phyloP scores from a whole-genome alignment of 2,888 invertebrate genomes.

The Pollenia labialis region DNA sequence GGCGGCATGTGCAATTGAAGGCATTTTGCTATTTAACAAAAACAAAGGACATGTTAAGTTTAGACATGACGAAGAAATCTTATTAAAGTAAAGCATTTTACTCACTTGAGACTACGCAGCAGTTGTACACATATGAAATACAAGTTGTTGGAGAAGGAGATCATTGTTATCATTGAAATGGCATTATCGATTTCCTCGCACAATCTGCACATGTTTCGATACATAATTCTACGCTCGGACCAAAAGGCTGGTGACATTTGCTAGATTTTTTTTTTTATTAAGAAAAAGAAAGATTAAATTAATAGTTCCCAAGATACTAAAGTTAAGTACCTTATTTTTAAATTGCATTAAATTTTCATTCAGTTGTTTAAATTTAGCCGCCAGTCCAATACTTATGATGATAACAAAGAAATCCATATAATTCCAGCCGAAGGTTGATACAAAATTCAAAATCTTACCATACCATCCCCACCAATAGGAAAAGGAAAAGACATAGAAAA shows the following conservation, averaged over 20 bases:
- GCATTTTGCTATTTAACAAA: slow-evolving; percentile 79
- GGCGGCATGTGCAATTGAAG: slow-evolving; percentile 83
- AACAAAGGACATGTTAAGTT: slow-evolving; percentile 18
- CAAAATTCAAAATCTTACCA: slow-evolving; percentile 84
- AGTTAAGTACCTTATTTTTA: slow-evolving; percentile 85
- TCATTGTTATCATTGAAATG: slow-evolving; percentile 85
- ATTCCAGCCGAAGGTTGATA: slow-evolving; percentile 89
- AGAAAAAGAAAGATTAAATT: background rate
- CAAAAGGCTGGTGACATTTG: slow-evolving; percentile 84
- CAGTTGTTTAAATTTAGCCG: slow-evolving; percentile 87
- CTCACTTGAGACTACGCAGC: slow-evolving; percentile 85
- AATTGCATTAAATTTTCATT: slow-evolving; percentile 85
- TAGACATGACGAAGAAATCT: slow-evolving; percentile 8
- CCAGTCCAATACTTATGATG: slow-evolving; percentile 88
- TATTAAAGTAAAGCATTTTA: slow-evolving; percentile 21
- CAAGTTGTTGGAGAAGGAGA: slow-evolving; percentile 86
- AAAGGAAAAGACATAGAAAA: slow-evolving; percentile 79
- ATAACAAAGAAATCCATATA: slow-evolving; percentile 90
- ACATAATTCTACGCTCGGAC: slow-evolving; percentile 85
- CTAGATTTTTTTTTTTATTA: slow-evolving; percentile 70
- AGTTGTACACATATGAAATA: slow-evolving; percentile 87
- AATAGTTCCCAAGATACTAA: background rate
- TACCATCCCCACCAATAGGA: slow-evolving; percentile 77
- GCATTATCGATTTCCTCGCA: slow-evolving; percentile 85
- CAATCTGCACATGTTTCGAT: slow-evolving; percentile 85